phyloP scores from a whole-genome alignment of 2,113 vertebrate genomes.

The Bolborhynchus lineola region DNA sequence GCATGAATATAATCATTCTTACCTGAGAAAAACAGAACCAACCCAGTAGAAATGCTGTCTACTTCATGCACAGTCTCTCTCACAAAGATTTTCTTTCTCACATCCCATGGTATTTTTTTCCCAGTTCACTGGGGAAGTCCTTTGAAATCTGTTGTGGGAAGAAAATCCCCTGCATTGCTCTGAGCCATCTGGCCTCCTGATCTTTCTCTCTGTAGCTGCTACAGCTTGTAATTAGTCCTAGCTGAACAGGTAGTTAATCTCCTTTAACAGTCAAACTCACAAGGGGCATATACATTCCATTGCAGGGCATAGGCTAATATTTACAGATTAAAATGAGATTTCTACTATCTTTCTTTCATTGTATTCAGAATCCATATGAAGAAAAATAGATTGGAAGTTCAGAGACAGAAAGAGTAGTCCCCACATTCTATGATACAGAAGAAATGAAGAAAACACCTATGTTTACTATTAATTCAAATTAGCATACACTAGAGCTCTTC shows the following conservation, averaged over 20 bases:
- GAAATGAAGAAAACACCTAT: not conserved
- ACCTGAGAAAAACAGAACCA: not conserved
- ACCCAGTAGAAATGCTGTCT: not conserved
- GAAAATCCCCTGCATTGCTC: not conserved
- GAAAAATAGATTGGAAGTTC: not conserved
- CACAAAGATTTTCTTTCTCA: not conserved
- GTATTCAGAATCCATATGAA: not conserved
- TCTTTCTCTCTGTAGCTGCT: constrained; percentile 1
- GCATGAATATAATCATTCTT: not conserved
- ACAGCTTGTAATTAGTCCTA: constrained; percentile 38
- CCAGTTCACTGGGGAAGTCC: not conserved
- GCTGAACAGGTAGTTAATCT: constrained; percentile 4
- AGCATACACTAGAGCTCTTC: not conserved
- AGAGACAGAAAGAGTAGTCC: not conserved
- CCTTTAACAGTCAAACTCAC: not conserved
- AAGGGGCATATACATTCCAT: not conserved
- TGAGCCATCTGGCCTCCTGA: not conserved
- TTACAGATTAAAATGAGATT: not conserved
- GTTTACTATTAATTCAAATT: not conserved
- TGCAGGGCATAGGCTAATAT: not conserved
- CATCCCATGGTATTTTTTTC: not conserved
- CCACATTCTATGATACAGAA: not conserved
- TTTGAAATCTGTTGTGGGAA: not conserved
- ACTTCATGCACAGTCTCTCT: not conserved
- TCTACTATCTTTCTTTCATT: not conserved